phyloP scores from a whole-genome alignment of 2,113 vertebrate species.

The Notothenia coriiceps region DNA sequence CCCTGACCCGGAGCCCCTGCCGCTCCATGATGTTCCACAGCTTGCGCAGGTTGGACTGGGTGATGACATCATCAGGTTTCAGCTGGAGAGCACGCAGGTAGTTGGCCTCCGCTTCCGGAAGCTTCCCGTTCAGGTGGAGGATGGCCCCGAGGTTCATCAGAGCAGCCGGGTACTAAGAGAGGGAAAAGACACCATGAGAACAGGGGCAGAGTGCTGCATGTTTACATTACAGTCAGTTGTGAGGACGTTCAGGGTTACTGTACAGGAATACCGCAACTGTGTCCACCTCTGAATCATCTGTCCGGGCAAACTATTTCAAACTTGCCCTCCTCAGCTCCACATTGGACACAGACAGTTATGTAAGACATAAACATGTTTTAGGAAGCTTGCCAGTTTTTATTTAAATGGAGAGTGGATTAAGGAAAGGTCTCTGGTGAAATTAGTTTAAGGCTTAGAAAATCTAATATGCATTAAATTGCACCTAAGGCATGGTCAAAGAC shows the following conservation, averaged over 20 bases:
- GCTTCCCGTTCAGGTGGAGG: slow-evolving; percentile 96
- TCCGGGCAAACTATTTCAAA: slow-evolving; percentile 40
- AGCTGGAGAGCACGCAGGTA: slow-evolving; percentile 95
- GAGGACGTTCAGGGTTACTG: not conserved
- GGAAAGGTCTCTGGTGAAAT: slow-evolving; percentile 12
- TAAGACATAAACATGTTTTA: slow-evolving; percentile 1
- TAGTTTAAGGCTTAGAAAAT: slow-evolving; percentile 29
- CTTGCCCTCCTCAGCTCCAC: slow-evolving; percentile 2
- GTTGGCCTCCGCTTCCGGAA: slow-evolving; percentile 93
- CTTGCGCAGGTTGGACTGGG: slow-evolving; percentile 97
- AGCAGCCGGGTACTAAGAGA: slow-evolving; percentile 92
- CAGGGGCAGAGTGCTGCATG: not conserved
- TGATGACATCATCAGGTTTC: slow-evolving; percentile 96
- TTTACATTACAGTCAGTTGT: not conserved
- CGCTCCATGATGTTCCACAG: slow-evolving; percentile 99
- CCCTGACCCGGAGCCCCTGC: slow-evolving; percentile 91
- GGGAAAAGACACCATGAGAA: not conserved
- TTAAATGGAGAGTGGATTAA: slow-evolving; percentile 6
- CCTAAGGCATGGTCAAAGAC: not conserved
- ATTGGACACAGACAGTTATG: slow-evolving; percentile 26
- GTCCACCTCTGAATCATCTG: slow-evolving; percentile 28
- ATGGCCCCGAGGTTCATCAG: slow-evolving; percentile 99
- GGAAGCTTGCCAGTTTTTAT: slow-evolving; percentile 20
- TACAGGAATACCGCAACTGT: not conserved
- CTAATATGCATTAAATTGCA: slow-evolving; percentile 37